Evolutionary conservation across 1,140 invertebrate genomes (phyloP), one percentile per base, ranked within the genome.

Genomic region (Monochamus saltuarius): DNA sequence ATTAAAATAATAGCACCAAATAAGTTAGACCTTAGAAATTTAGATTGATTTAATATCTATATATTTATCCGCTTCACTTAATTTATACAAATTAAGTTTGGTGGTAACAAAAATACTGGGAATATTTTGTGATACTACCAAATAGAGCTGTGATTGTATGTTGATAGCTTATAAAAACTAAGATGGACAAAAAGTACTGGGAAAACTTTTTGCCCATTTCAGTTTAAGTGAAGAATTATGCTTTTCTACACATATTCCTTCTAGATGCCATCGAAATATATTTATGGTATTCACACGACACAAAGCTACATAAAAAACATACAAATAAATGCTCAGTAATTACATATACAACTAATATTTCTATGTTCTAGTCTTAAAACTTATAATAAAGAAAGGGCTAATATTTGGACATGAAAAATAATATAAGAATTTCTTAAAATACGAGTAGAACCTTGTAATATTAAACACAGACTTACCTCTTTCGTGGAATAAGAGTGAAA

Each of bases 71-170:
- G 61, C 57, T 68, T 68, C 53, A 68, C 66, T 68, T 66, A 62
- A 67, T 69, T 59, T 51, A 59, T 59, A 61, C 63, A 60, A 61
- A 67, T 71, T 71, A 65, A 63, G 67, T 73, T 75, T 72, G 73
- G 73, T 75, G 72, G 73, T 73, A 74, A 68, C 69, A 71, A 74
- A 74, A 73, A 73, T 75, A 73, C 71, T 74, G 71, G 72, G 71
- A 73, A 74, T 69, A 73, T 75, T 73, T 74, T 73, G 72, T 74
- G 73, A 74, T 73, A 74, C 74, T 73, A 75, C 71, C 74, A 68
- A 70, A 56, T 49, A 62, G 64, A 55, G 61, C 68, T 72, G 71
- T 73, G 70, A 74, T 73, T 70, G 65, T 67, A 68, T 72, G 69
- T 73, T 67, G 49, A 59, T 69, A 70, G 66, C 65, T 66, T 59